phyloP scores from a whole-genome alignment of 2,113 vertebrate genomes.

The Ceyx melanurus region DNA sequence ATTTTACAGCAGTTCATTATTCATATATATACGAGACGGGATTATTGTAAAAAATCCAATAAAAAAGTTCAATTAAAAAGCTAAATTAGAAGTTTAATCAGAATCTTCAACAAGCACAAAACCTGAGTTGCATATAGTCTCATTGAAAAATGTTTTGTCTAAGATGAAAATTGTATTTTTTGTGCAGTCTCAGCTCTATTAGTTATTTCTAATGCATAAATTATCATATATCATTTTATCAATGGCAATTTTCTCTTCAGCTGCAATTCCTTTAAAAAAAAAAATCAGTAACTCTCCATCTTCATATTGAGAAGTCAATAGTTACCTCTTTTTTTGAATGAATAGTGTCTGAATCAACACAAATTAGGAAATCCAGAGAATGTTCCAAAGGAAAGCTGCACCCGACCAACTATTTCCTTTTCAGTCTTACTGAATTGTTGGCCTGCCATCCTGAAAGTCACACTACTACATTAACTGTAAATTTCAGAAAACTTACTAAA shows the following conservation, averaged over 20 bases:
- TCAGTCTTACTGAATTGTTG: background rate
- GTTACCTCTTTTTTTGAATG: background rate
- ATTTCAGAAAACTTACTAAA: background rate
- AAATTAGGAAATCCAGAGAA: background rate
- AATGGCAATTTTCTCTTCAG: conserved; percentile 52
- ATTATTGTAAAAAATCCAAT: conserved; percentile 66
- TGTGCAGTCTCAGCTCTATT: conserved; percentile 55
- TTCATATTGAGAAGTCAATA: background rate
- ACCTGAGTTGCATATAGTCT: conserved; percentile 67
- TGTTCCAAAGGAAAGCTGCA: background rate
- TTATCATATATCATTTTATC: conserved; percentile 59
- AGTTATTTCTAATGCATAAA: conserved; percentile 67
- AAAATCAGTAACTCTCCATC: background rate
- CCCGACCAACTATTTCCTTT: background rate
- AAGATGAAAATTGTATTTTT: conserved; percentile 53
- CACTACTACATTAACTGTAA: background rate
- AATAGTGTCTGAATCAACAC: background rate
- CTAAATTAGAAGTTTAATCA: conserved; percentile 70
- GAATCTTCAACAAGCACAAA: conserved; percentile 49
- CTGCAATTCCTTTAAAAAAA: conserved; percentile 31
- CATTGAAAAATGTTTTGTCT: conserved; percentile 60
- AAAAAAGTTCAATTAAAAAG: conserved; percentile 72
- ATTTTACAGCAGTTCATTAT: conserved; percentile 65
- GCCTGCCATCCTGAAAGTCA: background rate
- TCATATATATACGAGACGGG: conserved; percentile 59